phyloP scores from a whole-genome alignment of 2,113 vertebrate genomes.

The Mionectes macconnelli region DNA sequence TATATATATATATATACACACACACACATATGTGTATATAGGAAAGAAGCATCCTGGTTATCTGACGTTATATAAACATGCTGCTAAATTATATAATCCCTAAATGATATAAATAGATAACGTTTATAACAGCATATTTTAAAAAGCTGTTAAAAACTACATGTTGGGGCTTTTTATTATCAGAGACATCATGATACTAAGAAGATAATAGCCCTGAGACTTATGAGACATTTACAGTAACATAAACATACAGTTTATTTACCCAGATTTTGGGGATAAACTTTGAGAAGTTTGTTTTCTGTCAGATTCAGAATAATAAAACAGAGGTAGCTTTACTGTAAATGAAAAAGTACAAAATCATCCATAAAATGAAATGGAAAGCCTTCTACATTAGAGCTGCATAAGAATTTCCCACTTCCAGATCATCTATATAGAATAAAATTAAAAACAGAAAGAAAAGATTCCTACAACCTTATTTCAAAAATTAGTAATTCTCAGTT shows the following conservation, averaged over 20 bases:
- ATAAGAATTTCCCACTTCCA: not conserved
- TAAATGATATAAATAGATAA: not conserved
- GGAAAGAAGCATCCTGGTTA: not conserved
- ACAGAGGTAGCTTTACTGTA: not conserved
- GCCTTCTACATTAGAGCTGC: not conserved
- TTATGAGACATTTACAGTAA: not conserved
- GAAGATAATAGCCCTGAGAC: not conserved
- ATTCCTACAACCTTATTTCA: not conserved
- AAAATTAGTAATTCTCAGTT: not conserved
- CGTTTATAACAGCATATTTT: not conserved
- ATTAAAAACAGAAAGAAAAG: not conserved
- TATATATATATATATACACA: not conserved
- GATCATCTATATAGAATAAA: not conserved
- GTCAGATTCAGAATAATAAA: not conserved
- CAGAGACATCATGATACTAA: not conserved
- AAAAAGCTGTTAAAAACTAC: not conserved
- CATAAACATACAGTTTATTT: not conserved
- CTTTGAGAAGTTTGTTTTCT: not conserved
- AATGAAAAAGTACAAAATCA: not conserved
- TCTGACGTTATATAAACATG: conserved; percentile 11
- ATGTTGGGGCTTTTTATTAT: not conserved
- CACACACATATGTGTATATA: not conserved
- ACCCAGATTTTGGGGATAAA: not conserved
- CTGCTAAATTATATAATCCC: not conserved
- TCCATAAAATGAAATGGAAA: not conserved